phyloP scores from a whole-genome alignment of 2,797 vertebrate genomes.

The Clarias platycephalus region DNA sequence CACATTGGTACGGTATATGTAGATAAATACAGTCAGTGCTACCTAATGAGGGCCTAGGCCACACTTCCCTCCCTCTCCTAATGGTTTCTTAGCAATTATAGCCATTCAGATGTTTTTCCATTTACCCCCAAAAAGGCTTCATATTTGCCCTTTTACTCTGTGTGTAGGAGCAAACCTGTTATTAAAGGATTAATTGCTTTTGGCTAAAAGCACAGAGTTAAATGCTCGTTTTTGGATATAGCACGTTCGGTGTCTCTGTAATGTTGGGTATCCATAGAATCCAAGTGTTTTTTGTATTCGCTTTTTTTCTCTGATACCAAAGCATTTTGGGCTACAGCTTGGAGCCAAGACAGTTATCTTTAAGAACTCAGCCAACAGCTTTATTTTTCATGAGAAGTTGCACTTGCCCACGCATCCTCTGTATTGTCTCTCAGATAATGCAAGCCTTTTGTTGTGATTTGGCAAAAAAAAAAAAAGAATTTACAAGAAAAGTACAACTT shows the following conservation, averaged over 20 bases:
- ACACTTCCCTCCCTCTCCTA: constrained; percentile 14
- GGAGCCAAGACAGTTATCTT: constrained; percentile 17
- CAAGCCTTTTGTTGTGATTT: constrained; percentile 28
- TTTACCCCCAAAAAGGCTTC: constrained; percentile 53
- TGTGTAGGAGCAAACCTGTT: constrained; percentile 54
- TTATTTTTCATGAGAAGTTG: constrained; percentile 24
- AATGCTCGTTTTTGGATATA: constrained; percentile 35
- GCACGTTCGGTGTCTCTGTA: neutral
- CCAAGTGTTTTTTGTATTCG: neutral
- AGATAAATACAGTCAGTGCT: constrained; percentile 38
- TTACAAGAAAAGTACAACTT: constrained; percentile 21
- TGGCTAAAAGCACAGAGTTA: constrained; percentile 57
- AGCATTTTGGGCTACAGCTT: neutral
- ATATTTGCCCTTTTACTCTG: constrained; percentile 56
- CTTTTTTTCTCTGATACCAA: neutral
- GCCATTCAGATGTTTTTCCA: constrained; percentile 41
- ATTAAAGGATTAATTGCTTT: constrained; percentile 62
- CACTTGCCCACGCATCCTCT: constrained; percentile 17
- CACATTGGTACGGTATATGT: constrained; percentile 47
- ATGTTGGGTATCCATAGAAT: neutral
- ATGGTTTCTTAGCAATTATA: constrained; percentile 48
- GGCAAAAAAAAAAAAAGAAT: constrained; percentile 19
- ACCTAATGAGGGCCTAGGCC: constrained; percentile 28
- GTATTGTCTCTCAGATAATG: constrained; percentile 27
- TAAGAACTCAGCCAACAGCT: constrained; percentile 9